Percentiles rank a stretch among this genome's conserved stretches.
These are phyloP conservation scores for Choreutis nemorana DNA, from an alignment of 2,888 invertebrate species.

Conservation along the genomic window DNA sequence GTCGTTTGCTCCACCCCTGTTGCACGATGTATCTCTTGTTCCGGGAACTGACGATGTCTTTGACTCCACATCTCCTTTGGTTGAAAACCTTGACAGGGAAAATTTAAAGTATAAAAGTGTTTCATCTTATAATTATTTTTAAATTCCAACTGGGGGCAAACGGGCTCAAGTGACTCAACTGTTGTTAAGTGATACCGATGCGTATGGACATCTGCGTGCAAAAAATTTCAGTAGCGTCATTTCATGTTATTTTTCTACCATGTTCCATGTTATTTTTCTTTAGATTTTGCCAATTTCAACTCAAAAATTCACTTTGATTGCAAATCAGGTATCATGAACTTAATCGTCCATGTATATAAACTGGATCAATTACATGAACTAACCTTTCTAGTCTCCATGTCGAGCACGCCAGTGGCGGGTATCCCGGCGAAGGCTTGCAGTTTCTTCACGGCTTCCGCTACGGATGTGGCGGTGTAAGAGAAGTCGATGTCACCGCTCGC, in stretches of 20 bases:
- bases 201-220: no score
- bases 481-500: slow-evolving; percentile 53
- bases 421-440: slow-evolving; percentile 78
- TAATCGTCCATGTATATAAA: no score
- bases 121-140: slow-evolving; percentile 1
- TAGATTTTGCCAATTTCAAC: no score
- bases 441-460: slow-evolving; percentile 69
- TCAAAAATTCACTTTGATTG: no score
- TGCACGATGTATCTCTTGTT: slow-evolving; percentile 69
- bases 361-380: slow-evolving; percentile 8
- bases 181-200: no score
- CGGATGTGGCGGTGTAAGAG: slow-evolving; percentile 68
- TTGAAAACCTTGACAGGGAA: slow-evolving; percentile 66
- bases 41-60: slow-evolving; percentile 62
- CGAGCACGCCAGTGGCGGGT: slow-evolving; percentile 72
- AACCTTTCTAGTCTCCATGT: slow-evolving; percentile 70
- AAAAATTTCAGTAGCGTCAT: no score
- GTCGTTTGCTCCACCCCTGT: slow-evolving; percentile 73
- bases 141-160: slow-evolving; percentile 3
- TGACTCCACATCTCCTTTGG: slow-evolving; percentile 75
- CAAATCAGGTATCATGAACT: no score
- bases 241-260: no score
- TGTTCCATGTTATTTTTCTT: no score
- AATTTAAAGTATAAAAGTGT: not conserved
- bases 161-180: no score